Percentiles rank a stretch among this genome's conserved stretches.
Conservation (phyloP, 1,140 invertebrate genomes). For the Ladona fulva region DNA sequence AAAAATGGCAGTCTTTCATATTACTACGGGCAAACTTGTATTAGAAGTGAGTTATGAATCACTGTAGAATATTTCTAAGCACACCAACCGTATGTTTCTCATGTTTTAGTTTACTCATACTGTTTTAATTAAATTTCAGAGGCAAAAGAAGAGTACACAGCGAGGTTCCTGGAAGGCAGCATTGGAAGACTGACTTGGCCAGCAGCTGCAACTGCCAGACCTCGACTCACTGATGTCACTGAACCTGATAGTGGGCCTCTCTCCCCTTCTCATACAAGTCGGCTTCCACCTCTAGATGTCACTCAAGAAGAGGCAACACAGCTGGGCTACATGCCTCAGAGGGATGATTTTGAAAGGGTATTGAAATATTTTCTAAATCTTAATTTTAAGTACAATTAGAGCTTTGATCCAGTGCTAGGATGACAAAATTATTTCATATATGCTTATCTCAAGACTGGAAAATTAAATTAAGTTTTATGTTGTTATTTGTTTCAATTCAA, state of each 20-base stretch:
- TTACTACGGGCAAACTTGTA: too few species aligned
- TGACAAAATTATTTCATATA: too few species aligned
- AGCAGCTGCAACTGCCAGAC: slow-evolving; percentile 51
- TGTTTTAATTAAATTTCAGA: slow-evolving; percentile 47
- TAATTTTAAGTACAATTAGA: too few species aligned
- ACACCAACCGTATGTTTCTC: too few species aligned
- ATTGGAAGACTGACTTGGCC: slow-evolving; percentile 81
- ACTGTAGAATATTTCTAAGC: too few species aligned
- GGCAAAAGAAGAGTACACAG: slow-evolving; percentile 85
- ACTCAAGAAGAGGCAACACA: slow-evolving; percentile 67
- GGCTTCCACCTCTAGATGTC: slow-evolving; percentile 68
- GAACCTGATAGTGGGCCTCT: slow-evolving; percentile 70
- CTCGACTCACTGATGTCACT: slow-evolving; percentile 61
- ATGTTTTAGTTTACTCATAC: slow-evolving; percentile 12
- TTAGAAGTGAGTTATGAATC: too few species aligned
- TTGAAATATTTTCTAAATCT: slow-evolving; percentile 14
- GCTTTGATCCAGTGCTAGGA: too few species aligned
- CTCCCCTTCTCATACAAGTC: slow-evolving; percentile 59
- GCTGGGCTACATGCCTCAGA: slow-evolving; percentile 90
- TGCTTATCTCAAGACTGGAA: too few species aligned
- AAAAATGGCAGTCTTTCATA: too few species aligned
- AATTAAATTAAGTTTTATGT: too few species aligned
- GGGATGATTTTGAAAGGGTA: slow-evolving; percentile 92
- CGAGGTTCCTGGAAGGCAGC: slow-evolving; percentile 78
- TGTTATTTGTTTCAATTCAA: too few species aligned